Evolutionary conservation across 2,113 vertebrate genomes (phyloP).

Genomic region (Propithecus coquereli): DNA sequence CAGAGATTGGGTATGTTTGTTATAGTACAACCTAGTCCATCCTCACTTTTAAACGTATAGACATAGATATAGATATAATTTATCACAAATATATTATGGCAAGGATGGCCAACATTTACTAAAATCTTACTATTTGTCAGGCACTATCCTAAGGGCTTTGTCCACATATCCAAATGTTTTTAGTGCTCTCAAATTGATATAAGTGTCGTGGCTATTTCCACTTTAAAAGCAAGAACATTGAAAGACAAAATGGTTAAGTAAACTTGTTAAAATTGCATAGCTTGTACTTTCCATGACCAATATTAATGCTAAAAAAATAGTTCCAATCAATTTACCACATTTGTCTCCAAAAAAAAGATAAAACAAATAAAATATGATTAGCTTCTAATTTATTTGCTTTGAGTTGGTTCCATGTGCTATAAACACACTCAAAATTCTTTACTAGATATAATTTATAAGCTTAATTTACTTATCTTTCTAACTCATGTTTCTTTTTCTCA

Average conservation of each 20-base stretch:
- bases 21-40: background rate
- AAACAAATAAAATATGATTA: background rate
- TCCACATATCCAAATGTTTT: background rate
- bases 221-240: background rate
- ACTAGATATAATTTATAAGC: background rate
- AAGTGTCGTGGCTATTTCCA: background rate
- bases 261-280: background rate
- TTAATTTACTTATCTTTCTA: background rate
- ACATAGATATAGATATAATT: background rate
- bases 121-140: background rate
- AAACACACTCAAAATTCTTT: background rate
- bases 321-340: background rate
- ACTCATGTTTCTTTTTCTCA: background rate
- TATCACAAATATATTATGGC: background rate
- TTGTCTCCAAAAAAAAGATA: background rate
- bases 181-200: background rate
- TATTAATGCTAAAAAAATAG: background rate
- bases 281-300: background rate
- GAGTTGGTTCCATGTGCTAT: background rate
- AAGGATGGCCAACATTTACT: background rate
- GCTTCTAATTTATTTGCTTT: background rate
- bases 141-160: background rate
- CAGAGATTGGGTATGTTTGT: background rate
- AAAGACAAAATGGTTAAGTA: background rate
- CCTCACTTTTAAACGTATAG: background rate